Evolutionary conservation across 2,888 invertebrate genomes (phyloP).

Genomic region (Dynastes tityus): DNA sequence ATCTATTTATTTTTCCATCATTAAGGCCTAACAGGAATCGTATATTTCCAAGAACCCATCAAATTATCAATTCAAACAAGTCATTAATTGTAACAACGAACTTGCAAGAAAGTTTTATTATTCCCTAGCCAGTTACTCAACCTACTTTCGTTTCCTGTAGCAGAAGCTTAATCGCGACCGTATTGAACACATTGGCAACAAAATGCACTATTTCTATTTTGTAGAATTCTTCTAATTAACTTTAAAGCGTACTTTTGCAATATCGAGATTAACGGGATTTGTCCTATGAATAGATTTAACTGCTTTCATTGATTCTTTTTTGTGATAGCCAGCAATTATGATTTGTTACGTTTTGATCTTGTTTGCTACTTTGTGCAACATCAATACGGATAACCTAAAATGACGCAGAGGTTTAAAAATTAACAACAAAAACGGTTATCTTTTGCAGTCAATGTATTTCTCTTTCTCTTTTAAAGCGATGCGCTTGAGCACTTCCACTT

Average conservation of each 20-base stretch:
- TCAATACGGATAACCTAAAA: too few relatives aligned
- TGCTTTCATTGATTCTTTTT: too few relatives aligned
- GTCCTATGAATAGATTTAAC: too few relatives aligned
- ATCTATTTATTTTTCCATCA: neutral
- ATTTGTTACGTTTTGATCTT: too few relatives aligned
- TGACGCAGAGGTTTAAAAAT: too few relatives aligned
- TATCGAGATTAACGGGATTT: too few relatives aligned
- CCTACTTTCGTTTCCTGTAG: slow-evolving; percentile 9
- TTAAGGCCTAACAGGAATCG: neutral
- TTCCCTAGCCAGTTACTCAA: neutral
- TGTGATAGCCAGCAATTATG: too few relatives aligned
- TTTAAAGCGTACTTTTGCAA: neutral
- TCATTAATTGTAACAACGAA: slow-evolving; percentile 15
- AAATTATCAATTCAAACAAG: slow-evolving; percentile 8
- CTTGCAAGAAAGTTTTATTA: slow-evolving; percentile 3
- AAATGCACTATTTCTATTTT: neutral
- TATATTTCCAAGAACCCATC: neutral
- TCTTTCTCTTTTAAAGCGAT: slow-evolving; percentile 1
- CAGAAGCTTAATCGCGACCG: neutral
- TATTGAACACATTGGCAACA: neutral
- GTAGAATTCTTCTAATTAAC: neutral
- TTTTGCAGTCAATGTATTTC: slow-evolving; percentile 9
- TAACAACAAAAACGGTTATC: slow-evolving; percentile 5
- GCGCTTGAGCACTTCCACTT: slow-evolving; percentile 31
- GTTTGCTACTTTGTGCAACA: too few relatives aligned